Conservation (phyloP, 2,797 vertebrate genomes). For the Myotis findleyi region DNA sequence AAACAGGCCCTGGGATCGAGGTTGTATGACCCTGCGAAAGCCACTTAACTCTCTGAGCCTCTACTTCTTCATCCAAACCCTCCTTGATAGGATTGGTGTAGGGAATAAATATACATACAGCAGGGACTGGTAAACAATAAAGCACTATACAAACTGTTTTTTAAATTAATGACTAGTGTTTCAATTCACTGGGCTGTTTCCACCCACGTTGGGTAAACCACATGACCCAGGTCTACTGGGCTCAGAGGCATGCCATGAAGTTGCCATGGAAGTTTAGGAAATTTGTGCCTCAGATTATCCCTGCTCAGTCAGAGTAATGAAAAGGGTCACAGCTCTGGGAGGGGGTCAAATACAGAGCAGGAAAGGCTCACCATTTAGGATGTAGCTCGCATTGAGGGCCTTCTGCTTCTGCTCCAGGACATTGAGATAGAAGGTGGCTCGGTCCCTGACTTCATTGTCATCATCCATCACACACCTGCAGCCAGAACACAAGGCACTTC, state of each 20-base stretch:
- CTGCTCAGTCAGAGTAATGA: background rate
- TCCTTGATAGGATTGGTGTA: background rate
- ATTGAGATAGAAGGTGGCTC: constrained; percentile 90
- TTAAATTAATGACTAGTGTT: background rate
- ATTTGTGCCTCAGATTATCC: background rate
- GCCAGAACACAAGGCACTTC: constrained; percentile 26
- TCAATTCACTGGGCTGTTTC: background rate
- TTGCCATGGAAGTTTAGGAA: background rate
- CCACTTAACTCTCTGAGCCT: background rate
- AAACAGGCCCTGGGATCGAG: background rate
- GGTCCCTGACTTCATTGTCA: constrained; percentile 90
- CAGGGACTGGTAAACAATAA: background rate
- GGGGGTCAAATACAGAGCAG: background rate
- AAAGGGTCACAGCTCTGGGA: background rate
- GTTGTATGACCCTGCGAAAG: background rate
- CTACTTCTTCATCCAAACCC: background rate
- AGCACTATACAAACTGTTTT: background rate
- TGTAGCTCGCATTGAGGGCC: constrained; percentile 89
- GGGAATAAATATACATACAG: background rate
- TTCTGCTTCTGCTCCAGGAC: constrained; percentile 91
- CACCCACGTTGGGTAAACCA: background rate
- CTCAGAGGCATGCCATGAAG: background rate
- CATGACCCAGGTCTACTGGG: background rate
- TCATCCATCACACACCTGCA: constrained; percentile 91
- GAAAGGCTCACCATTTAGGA: constrained; percentile 87